phyloP scores from a whole-genome alignment of 2,797 vertebrate genomes.

The Lates japonicus region DNA sequence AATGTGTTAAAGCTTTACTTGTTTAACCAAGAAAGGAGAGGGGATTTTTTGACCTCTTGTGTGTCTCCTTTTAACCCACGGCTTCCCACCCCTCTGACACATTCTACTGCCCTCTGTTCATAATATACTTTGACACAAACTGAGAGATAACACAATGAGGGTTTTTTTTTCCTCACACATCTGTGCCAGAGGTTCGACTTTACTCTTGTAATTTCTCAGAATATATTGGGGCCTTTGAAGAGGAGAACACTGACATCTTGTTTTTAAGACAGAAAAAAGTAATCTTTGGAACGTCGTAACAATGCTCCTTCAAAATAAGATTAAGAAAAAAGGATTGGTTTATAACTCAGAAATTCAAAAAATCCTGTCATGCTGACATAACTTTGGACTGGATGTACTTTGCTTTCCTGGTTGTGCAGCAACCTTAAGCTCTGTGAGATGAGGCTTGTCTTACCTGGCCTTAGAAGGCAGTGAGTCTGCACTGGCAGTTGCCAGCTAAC shows the following conservation, averaged over 20 bases:
- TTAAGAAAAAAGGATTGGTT: conserved; percentile 42
- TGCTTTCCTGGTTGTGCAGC: conserved; percentile 46
- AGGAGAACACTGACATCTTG: conserved; percentile 3
- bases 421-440: conserved; percentile 34
- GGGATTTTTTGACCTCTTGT: neutral
- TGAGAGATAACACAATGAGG: conserved; percentile 11
- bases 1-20: conserved; percentile 12
- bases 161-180: conserved; percentile 35
- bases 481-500: conserved; percentile 29
- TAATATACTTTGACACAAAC: conserved; percentile 1
- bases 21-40: neutral
- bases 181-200: conserved; percentile 17
- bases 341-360: conserved; percentile 57
- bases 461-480: conserved; percentile 65
- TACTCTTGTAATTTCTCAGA: conserved; percentile 15
- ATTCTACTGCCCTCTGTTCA: conserved; percentile 26
- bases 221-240: neutral
- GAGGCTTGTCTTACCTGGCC: conserved; percentile 52
- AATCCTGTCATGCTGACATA: conserved; percentile 46
- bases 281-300: conserved; percentile 8
- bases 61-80: neutral
- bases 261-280: conserved; percentile 28
- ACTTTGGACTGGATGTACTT: conserved; percentile 53
- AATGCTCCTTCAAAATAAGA: conserved; percentile 36
- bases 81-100: conserved; percentile 21